A percentile compares a stretch with the other conserved stretches of the same genome.
phyloP scores from a whole-genome alignment of 2,113 vertebrate species.

The Alces alces region DNA sequence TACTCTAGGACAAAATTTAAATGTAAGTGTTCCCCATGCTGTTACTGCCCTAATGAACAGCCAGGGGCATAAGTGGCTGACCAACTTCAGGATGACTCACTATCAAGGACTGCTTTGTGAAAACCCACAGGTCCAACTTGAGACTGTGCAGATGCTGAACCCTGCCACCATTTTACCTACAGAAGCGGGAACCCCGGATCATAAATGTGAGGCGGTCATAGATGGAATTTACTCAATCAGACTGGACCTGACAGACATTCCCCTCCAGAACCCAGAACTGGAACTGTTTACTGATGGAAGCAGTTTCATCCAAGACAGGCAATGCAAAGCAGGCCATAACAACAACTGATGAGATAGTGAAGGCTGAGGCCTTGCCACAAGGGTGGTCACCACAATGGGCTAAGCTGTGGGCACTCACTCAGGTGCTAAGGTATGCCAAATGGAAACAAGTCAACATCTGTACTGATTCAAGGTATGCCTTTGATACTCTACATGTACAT shows the following conservation, averaged over 20 bases:
- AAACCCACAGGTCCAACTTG: not conserved
- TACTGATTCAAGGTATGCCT: not conserved
- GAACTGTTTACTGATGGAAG: not conserved
- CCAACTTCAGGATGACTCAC: not conserved
- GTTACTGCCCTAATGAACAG: not conserved
- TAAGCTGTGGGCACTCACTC: not conserved
- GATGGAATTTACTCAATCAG: not conserved
- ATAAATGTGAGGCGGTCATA: not conserved
- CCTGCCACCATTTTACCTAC: not conserved
- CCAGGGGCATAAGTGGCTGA: not conserved
- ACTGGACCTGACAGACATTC: not conserved
- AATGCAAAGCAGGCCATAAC: not conserved
- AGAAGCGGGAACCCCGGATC: not conserved
- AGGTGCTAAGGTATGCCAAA: not conserved
- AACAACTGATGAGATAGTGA: not conserved
- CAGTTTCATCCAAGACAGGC: not conserved
- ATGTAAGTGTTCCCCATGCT: not conserved
- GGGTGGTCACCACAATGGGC: not conserved
- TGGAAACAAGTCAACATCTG: not conserved
- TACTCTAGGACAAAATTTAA: not conserved
- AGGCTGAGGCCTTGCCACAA: not conserved
- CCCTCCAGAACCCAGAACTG: not conserved
- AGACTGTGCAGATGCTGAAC: not conserved
- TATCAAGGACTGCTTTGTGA: not conserved
- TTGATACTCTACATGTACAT: not conserved